Percentiles rank a stretch among this genome's conserved stretches.
These are phyloP conservation scores for Taphrorychus bicolor DNA, from an alignment of 2,888 invertebrate genomes.

Conservation along the genomic window DNA sequence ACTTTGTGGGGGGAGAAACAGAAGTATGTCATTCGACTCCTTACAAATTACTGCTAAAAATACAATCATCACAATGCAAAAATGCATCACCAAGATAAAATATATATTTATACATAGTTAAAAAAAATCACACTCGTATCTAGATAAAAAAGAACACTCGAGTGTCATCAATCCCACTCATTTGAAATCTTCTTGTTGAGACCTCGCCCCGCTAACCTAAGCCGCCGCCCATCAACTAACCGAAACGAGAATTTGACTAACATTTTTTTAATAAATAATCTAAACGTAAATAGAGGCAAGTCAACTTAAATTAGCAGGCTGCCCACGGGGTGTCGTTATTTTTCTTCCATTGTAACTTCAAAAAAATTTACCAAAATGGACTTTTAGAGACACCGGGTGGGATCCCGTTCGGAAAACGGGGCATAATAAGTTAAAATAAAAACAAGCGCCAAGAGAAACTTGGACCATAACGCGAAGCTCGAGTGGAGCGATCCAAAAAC, in stretches of 20 bases:
- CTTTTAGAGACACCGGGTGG: neutral
- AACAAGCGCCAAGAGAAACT: conserved; percentile 31
- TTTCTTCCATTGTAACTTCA: neutral
- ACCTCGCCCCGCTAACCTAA: conserved; percentile 14
- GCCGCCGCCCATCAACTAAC: neutral
- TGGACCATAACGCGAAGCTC: conserved; percentile 21
- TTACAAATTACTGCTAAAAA: conserved; percentile 63
- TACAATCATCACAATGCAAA: conserved; percentile 71
- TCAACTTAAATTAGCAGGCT: conserved; percentile 9
- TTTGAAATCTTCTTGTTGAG: conserved; percentile 15
- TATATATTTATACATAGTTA: conserved; percentile 69
- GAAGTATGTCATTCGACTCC: conserved; percentile 57
- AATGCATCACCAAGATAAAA: conserved; percentile 82
- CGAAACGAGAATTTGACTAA: neutral
- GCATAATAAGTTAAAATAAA: conserved; percentile 24
- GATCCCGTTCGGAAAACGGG: neutral
- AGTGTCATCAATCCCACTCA: conserved; percentile 27
- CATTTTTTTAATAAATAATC: conserved; percentile 2
- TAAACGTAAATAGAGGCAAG: conserved; percentile 3
- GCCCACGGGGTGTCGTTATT: neutral
- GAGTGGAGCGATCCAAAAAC: conserved; percentile 43
- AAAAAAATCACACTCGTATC: conserved; percentile 36
- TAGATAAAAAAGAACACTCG: conserved; percentile 26
- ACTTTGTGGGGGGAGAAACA: conserved; percentile 52
- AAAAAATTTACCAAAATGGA: neutral